phyloP scores from a whole-genome alignment of 2,888 invertebrate species.

The Dilophus febrilis region DNA sequence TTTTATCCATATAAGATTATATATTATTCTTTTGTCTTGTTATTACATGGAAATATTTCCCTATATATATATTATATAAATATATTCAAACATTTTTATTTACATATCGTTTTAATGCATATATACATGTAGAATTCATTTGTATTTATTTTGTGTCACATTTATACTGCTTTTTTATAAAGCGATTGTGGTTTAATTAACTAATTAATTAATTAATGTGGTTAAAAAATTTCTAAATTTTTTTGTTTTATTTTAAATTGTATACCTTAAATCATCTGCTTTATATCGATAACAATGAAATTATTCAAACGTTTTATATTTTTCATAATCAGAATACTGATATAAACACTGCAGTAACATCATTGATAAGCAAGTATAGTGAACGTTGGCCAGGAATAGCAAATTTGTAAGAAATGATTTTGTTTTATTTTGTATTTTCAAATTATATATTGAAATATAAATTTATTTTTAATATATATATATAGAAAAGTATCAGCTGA shows the following conservation, averaged over 20 bases:
- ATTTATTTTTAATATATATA: not conserved
- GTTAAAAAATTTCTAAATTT: no score
- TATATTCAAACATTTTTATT: no score
- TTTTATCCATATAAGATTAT: no score
- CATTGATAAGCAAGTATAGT: slow-evolving; percentile 45
- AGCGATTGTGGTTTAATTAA: no score
- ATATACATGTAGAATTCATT: no score
- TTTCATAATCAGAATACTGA: slow-evolving; percentile 38
- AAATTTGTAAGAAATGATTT: slow-evolving; percentile 21
- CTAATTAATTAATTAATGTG: no score
- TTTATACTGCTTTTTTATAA: no score
- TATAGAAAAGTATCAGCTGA: slow-evolving; percentile 24
- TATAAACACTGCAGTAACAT: slow-evolving; percentile 46
- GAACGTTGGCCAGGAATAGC: slow-evolving; percentile 31
- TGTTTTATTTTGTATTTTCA: not conserved
- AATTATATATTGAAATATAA: not conserved
- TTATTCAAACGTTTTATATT: not conserved
- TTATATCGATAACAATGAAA: not conserved
- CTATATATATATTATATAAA: no score
- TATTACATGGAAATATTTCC: no score
- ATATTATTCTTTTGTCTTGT: no score
- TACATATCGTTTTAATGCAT: no score
- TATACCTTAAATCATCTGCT: not conserved
- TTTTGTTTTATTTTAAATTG: not conserved
- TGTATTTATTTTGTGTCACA: no score